These are phyloP conservation scores for Baryphthengus martii DNA, from an alignment of 2,113 vertebrate species.

Conservation along the genomic window DNA sequence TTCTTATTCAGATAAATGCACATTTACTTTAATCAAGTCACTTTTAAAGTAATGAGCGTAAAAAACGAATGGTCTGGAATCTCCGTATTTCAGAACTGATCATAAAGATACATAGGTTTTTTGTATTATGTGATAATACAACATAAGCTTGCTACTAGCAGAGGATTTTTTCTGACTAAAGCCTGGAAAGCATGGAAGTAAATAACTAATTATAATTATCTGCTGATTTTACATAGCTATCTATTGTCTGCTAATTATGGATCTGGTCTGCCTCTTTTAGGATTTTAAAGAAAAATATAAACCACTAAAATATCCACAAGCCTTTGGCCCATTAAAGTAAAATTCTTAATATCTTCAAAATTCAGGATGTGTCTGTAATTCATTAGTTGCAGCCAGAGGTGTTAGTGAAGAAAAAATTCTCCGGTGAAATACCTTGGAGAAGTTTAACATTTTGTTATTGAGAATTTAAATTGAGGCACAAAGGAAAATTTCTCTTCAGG, in stretches of 20 bases:
- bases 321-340: not conserved
- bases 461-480: not conserved
- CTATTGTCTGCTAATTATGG: not conserved
- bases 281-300: not conserved
- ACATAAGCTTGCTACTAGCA: not conserved
- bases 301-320: not conserved
- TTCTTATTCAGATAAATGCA: not conserved
- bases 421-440: not conserved
- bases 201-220: not conserved
- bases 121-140: not conserved
- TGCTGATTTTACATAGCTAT: not conserved
- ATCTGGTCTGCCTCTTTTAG: not conserved
- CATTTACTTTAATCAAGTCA: not conserved
- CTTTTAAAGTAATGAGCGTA: not conserved
- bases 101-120: not conserved
- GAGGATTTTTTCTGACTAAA: not conserved
- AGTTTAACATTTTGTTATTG: not conserved
- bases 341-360: not conserved
- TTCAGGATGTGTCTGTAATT: not conserved
- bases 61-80: not conserved
- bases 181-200: not conserved
- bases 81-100: not conserved
- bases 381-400: not conserved
- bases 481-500: not conserved
- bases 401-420: not conserved